Percentiles rank a stretch among this genome's conserved stretches.
Evolutionary conservation across 2,888 invertebrate genomes (phyloP).

Genomic region (Spilarctia lutea): DNA sequence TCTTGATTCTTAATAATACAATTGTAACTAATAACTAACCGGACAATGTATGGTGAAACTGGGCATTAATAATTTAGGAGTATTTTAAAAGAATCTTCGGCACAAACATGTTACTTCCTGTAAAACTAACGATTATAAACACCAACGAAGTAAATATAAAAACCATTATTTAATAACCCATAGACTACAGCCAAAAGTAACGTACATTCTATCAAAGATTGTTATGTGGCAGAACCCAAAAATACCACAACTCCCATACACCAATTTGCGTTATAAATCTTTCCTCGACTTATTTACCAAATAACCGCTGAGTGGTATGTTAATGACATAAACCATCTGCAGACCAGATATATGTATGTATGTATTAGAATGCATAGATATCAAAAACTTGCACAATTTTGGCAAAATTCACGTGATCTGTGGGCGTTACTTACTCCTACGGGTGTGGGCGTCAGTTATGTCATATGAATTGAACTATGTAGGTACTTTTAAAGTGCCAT

Average conservation of each 20-base stretch:
- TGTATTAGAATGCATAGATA: background rate
- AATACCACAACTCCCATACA: background rate
- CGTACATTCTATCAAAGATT: background rate
- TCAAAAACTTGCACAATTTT: background rate
- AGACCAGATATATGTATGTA: background rate
- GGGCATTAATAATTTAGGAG: background rate
- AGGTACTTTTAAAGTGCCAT: too few relatives aligned
- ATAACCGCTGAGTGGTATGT: conserved; percentile 28
- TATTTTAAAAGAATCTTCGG: background rate
- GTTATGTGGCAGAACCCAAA: background rate
- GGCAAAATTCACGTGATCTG: background rate
- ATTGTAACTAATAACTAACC: too few relatives aligned
- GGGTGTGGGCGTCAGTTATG: too few relatives aligned
- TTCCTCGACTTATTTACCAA: conserved; percentile 29
- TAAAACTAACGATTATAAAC: background rate
- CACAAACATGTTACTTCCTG: background rate
- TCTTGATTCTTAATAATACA: too few relatives aligned
- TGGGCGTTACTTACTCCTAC: background rate
- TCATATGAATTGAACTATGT: background rate
- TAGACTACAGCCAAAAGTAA: conserved; percentile 1
- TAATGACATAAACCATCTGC: conserved; percentile 32
- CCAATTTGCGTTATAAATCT: conserved; percentile 29
- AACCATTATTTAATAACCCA: background rate
- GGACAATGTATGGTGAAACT: too few relatives aligned
- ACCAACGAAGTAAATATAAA: background rate